These are phyloP conservation scores for Leucoma salicis DNA, from an alignment of 2,888 invertebrate species.

Conservation along the genomic window DNA sequence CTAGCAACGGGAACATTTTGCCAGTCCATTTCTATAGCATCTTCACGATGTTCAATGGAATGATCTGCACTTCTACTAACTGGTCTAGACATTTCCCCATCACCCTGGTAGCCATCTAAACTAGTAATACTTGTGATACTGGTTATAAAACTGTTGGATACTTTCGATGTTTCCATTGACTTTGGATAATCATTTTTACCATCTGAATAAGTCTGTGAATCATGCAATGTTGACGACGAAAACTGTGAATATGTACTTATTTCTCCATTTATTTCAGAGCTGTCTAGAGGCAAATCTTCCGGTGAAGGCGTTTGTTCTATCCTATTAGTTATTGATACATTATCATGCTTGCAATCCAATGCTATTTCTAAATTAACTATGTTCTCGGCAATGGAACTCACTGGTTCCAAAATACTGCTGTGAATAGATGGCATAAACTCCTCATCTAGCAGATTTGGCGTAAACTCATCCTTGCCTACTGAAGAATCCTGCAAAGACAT, in stretches of 20 bases:
- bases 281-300: constrained; percentile 91
- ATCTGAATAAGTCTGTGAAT: constrained; percentile 80
- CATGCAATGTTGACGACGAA: constrained; percentile 73
- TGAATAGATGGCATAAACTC: constrained; percentile 84
- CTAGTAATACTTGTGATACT: constrained; percentile 96
- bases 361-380: constrained; percentile 81
- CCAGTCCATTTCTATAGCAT: constrained; percentile 80
- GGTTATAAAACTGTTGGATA: constrained; percentile 90
- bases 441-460: constrained; percentile 73
- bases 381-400: constrained; percentile 77
- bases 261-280: constrained; percentile 84
- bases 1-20: constrained; percentile 84
- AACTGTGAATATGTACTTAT: constrained; percentile 79
- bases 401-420: constrained; percentile 82
- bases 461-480: constrained; percentile 46
- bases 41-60: constrained; percentile 82
- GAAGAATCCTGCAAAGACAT: constrained; percentile 33
- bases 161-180: constrained; percentile 84
- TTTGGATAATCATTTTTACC: constrained; percentile 83
- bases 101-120: constrained; percentile 96
- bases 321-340: constrained; percentile 60
- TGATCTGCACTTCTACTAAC: constrained; percentile 91
- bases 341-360: constrained; percentile 74
- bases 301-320: constrained; percentile 92
- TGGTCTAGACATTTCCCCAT: constrained; percentile 94